Evolutionary conservation across 2,888 invertebrate species (phyloP).

Genomic region (Noctua comes): DNA sequence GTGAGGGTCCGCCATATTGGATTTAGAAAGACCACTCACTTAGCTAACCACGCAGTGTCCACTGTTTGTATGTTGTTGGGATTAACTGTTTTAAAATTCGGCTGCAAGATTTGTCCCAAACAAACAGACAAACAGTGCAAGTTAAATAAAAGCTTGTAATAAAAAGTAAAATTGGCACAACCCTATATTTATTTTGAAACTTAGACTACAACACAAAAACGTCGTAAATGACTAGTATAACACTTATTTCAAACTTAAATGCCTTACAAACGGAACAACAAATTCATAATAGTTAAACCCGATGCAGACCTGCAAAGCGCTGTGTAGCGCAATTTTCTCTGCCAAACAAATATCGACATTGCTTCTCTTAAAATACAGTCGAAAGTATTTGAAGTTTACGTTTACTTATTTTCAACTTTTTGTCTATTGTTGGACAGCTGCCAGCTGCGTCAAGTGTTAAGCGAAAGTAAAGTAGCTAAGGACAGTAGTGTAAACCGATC

Average conservation of each 20-base stretch:
- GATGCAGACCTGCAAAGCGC: neutral
- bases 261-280: constrained; percentile 34
- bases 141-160: neutral
- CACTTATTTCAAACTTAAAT: constrained; percentile 47
- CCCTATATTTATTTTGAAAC: constrained; percentile 6
- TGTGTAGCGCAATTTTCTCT: no score
- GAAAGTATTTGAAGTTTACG: no score
- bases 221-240: constrained; percentile 50
- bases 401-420: neutral
- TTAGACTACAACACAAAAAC: neutral
- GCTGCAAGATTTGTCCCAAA: no score
- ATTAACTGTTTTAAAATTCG: no score
- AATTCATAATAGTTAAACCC: neutral
- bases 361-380: neutral
- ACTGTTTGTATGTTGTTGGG: no score
- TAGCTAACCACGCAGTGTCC: no score
- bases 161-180: neutral
- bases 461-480: neutral
- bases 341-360: neutral
- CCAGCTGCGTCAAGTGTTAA: constrained; percentile 1
- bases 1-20: no score
- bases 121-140: no score
- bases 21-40: no score
- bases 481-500: neutral
- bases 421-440: constrained; percentile 1